Base-by-base conservation (phyloP, 2,888 invertebrate genomes). In the Drosophila monieri region DNA sequence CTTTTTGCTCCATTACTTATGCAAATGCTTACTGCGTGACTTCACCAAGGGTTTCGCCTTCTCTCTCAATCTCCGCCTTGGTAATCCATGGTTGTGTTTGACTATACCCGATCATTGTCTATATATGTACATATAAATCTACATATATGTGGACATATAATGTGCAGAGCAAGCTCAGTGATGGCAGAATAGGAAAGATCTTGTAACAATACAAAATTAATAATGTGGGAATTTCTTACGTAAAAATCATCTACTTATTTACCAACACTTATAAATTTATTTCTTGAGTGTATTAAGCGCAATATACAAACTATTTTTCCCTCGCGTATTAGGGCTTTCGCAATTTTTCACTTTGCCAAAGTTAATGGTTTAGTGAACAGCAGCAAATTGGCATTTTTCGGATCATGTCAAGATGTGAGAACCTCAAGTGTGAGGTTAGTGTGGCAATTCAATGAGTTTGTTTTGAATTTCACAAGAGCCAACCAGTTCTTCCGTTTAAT, bases 191-290 rank as follows among this genome's bases (percentile, higher is more conserved):
- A 73, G 56, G 70, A 81, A 74, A 64, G 53, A 80, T 83, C 76
- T 70, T 46, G 51, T 66, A 60, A 87, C 87, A 87, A 86, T 86
- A 76, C 73, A 43, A 68, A 78, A 80, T 86, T 78, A 74, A 74
- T 74, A 80, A 87, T 85, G 81, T 83, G 87, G 85, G 81, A 83
- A 87, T 76, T 78, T 87, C 77, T 83, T 86, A 76, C 78, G 69
- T 84, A 71, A 81, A 80, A 65, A 41, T 65, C 48, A 68, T 56
- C 61, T 62, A 62, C 15, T 49, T 46, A 32, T 44, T 55, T 51
- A 41, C 25, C 46, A 46, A n/a, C 48, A 44, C 49, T 30, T 66
- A 55, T 23, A 44, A 55, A 18, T 44, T 66, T 9, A 8, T 39
- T 10, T 23, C 44, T 39, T 8, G 12, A n/a, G 2, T 35, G 41